Evolutionary conservation across 2,113 vertebrate genomes (phyloP).

Genomic region (Macroglossus sobrinus): DNA sequence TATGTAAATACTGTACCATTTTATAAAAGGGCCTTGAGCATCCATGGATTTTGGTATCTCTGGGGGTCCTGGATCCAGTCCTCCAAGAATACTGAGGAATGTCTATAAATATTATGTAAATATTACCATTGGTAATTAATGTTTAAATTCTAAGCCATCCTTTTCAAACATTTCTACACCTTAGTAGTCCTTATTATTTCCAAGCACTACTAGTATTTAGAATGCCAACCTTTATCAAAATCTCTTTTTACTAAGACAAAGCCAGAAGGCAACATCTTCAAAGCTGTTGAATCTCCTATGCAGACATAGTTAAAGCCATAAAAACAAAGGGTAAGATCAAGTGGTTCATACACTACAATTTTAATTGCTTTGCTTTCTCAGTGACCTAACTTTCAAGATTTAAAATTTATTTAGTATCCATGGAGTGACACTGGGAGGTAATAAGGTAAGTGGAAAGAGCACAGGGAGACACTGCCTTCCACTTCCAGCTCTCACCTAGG

Average conservation of each 20-base stretch:
- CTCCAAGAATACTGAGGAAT: not conserved
- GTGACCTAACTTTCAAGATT: not conserved
- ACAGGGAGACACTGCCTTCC: not conserved
- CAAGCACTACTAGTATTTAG: not conserved
- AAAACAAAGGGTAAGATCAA: slow-evolving; percentile 27
- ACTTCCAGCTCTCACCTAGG: not conserved
- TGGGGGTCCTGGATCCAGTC: not conserved
- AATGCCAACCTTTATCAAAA: slow-evolving; percentile 23
- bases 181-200: not conserved
- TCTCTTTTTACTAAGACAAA: slow-evolving; percentile 18
- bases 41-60: not conserved
- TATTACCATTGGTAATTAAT: not conserved
- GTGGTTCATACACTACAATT: not conserved
- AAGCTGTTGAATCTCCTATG: not conserved
- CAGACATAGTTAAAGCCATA: not conserved
- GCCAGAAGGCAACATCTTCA: slow-evolving; percentile 44
- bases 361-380: slow-evolving; percentile 52
- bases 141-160: slow-evolving; percentile 2
- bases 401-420: not conserved
- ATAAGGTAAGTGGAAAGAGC: not conserved
- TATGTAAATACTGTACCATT: not conserved
- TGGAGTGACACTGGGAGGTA: not conserved
- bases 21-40: not conserved
- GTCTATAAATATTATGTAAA: not conserved
- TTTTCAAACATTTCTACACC: not conserved